Conservation (phyloP, 2,888 invertebrate species). For the Cenopis cana region DNA sequence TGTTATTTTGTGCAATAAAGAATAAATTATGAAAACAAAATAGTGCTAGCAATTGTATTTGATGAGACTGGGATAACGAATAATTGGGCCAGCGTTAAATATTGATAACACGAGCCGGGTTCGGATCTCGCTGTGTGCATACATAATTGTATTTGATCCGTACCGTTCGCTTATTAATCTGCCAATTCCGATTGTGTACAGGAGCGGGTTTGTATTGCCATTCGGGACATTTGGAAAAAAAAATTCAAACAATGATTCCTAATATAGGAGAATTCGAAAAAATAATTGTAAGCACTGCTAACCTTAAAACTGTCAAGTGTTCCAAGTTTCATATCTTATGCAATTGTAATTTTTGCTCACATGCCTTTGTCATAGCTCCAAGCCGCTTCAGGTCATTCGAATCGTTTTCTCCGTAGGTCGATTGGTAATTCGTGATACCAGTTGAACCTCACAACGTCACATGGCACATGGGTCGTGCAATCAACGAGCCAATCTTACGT, state of each 20-base stretch:
- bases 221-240: background rate
- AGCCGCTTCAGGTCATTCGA: no score
- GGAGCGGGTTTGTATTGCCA: background rate
- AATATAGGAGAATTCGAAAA: no score
- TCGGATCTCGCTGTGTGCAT: conserved; percentile 25
- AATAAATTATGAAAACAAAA: background rate
- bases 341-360: no score
- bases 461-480: background rate
- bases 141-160: conserved; percentile 30
- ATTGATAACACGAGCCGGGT: conserved; percentile 15
- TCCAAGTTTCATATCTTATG: no score
- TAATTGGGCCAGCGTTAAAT: conserved; percentile 26
- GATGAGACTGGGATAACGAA: conserved; percentile 14
- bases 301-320: no score
- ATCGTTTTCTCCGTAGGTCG: no score
- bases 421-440: no score
- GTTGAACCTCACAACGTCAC: no score
- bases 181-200: conserved; percentile 19
- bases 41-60: background rate
- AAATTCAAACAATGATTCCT: background rate
- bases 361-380: no score
- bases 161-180: conserved; percentile 28
- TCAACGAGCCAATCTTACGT: conserved; percentile 4
- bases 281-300: no score
- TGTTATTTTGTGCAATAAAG: no score